Percentiles rank a stretch among this genome's conserved stretches.
Conservation (phyloP, 2,113 vertebrate genomes). For the Aythya baeri region DNA sequence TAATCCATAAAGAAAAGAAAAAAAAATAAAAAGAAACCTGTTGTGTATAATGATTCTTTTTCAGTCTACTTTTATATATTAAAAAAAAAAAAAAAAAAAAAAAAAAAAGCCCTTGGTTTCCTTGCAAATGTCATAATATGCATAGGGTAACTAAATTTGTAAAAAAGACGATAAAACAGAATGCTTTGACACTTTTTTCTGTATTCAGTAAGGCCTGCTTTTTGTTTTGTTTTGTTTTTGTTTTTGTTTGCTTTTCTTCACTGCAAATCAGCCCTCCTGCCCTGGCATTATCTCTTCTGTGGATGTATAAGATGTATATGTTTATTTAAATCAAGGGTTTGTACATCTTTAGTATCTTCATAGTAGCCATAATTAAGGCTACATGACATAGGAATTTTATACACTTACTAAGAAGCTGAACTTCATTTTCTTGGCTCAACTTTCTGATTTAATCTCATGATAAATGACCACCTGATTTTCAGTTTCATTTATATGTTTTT, state of each 20-base stretch:
- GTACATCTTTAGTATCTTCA: neutral
- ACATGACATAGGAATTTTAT: neutral
- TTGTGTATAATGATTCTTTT: neutral
- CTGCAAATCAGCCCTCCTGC: neutral
- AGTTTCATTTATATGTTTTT: neutral
- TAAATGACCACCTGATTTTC: conserved; percentile 17
- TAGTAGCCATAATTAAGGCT: neutral
- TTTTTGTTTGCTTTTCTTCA: neutral
- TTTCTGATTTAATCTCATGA: conserved; percentile 4
- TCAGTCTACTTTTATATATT: neutral
- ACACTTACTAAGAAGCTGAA: neutral
- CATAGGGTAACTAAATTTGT: neutral
- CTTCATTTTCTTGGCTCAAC: neutral
- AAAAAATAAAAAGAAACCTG: neutral
- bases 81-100: neutral
- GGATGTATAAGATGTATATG: neutral
- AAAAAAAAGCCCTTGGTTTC: neutral
- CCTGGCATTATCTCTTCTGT: neutral
- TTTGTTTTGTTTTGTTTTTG: neutral
- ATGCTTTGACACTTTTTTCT: neutral
- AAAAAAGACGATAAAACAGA: neutral
- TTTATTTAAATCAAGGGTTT: neutral
- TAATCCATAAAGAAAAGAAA: neutral
- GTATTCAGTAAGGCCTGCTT: neutral
- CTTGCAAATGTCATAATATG: neutral